A percentile compares a stretch with the other conserved stretches of the same genome.
These are phyloP conservation scores for Pantherophis alleghaniensis DNA, from an alignment of 2,797 vertebrate genomes.

Conservation along the genomic window DNA sequence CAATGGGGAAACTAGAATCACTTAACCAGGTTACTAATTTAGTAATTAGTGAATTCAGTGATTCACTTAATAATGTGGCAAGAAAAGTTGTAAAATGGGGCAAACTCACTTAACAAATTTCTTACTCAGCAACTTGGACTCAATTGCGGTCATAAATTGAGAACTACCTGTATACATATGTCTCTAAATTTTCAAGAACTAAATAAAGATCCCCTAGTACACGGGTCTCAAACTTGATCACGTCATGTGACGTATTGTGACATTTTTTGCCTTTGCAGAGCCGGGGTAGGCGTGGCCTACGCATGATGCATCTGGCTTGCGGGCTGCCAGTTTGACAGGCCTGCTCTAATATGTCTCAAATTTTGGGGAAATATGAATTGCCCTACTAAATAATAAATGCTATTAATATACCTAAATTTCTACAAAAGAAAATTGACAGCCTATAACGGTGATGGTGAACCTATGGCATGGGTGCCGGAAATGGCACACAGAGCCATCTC, in stretches of 20 bases:
- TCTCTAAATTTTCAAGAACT: not conserved
- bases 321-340: too few species aligned
- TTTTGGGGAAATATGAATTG: not conserved
- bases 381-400: not conserved
- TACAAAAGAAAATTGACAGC: not conserved
- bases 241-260: accelerated
- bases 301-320: too few species aligned
- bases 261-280: too few species aligned
- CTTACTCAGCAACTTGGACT: not conserved
- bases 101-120: not conserved
- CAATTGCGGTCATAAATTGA: not conserved
- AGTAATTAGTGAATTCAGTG: not conserved
- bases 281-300: too few species aligned
- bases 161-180: not conserved
- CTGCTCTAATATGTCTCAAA: not conserved
- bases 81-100: not conserved
- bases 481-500: too few species aligned
- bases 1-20: not conserved
- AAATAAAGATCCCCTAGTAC: not conserved
- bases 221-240: too few species aligned
- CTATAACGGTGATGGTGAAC: not conserved
- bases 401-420: not conserved
- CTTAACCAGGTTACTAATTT: not conserved
- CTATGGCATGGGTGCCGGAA: too few species aligned
- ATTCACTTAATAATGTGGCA: not conserved